A percentile compares a stretch with the other conserved stretches of the same genome.
Conservation (phyloP, 2,113 vertebrate genomes). For the Entomyzon cyanotis region DNA sequence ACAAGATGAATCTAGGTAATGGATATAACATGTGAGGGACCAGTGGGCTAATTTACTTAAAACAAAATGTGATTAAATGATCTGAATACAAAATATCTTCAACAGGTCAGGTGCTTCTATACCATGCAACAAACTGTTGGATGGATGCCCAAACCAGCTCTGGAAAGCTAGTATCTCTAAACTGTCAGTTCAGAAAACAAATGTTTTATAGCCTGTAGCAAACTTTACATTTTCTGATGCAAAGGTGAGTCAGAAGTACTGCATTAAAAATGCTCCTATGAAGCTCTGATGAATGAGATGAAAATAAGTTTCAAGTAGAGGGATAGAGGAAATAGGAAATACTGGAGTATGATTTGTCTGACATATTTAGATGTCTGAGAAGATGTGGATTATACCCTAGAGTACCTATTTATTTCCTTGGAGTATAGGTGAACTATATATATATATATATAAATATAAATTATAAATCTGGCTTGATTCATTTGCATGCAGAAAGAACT, state of each 20-base stretch:
- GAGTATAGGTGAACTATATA: background rate
- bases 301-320: constrained; percentile 19
- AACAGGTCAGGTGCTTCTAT: background rate
- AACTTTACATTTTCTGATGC: constrained; percentile 13
- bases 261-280: background rate
- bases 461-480: background rate
- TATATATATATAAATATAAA: background rate
- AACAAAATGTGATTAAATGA: constrained; percentile 61
- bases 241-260: constrained; percentile 15
- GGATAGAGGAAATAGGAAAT: background rate
- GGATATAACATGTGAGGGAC: constrained; percentile 59
- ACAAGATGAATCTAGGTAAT: constrained; percentile 63
- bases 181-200: constrained; percentile 9
- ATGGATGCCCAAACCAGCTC: constrained; percentile 23
- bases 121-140: background rate
- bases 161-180: constrained; percentile 1
- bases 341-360: background rate
- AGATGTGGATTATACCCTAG: background rate
- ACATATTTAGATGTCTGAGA: background rate
- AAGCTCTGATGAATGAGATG: background rate
- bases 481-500: background rate
- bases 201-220: background rate
- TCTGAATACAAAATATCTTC: constrained; percentile 56
- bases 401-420: background rate
- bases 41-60: constrained; percentile 62